Evolutionary conservation across 2,888 invertebrate genomes (phyloP).

Genomic region (Euspilapteryx auroguttella): DNA sequence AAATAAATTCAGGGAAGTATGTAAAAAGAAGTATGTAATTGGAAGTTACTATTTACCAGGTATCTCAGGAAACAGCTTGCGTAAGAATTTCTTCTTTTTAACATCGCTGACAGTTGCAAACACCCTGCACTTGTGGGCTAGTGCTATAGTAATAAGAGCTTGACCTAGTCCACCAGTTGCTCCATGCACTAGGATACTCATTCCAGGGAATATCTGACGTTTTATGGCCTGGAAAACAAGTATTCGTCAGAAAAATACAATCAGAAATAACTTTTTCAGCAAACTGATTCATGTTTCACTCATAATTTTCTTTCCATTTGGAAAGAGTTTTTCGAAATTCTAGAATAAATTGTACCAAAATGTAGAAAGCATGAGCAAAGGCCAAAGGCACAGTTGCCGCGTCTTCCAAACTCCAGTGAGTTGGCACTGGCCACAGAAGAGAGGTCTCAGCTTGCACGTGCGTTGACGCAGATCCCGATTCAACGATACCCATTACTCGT

Average conservation of each 20-base stretch:
- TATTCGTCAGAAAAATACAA: too few relatives aligned
- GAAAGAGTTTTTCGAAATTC: too few relatives aligned
- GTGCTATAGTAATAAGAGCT: constrained; percentile 1
- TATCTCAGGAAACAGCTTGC: constrained; percentile 1
- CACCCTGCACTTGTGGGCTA: constrained; percentile 2
- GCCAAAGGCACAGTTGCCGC: constrained; percentile 77
- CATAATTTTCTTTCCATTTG: too few relatives aligned
- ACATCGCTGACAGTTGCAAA: constrained; percentile 4
- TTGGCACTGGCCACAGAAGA: constrained; percentile 68
- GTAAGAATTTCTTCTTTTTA: constrained; percentile 3
- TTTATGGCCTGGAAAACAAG: constrained; percentile 1
- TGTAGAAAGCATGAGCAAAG: constrained; percentile 53
- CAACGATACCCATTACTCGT: constrained; percentile 66
- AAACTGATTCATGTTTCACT: too few relatives aligned
- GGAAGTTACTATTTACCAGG: neutral
- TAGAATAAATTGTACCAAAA: too few relatives aligned
- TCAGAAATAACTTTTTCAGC: too few relatives aligned
- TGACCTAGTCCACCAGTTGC: constrained; percentile 4
- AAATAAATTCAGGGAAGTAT: too few relatives aligned
- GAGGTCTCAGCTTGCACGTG: constrained; percentile 46
- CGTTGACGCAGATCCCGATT: constrained; percentile 51
- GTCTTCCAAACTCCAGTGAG: constrained; percentile 68
- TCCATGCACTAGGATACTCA: constrained; percentile 2
- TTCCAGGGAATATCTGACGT: neutral
- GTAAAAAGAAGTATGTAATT: neutral